These are phyloP conservation scores for Platysternon megacephalum DNA, from an alignment of 2,113 vertebrate genomes.

Conservation along the genomic window DNA sequence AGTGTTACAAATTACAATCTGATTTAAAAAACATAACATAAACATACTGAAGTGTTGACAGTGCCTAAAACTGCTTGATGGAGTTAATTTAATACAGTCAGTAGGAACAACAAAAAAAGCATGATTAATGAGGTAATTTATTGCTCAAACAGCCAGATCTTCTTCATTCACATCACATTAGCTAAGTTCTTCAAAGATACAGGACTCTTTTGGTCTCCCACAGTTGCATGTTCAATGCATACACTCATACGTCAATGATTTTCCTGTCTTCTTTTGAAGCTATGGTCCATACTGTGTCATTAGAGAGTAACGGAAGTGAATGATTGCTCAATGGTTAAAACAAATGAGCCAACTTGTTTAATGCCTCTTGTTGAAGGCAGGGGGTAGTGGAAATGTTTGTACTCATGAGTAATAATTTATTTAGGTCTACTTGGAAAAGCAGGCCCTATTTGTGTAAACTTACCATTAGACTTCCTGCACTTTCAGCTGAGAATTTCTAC, in stretches of 20 bases:
- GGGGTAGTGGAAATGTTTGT: constrained; percentile 11
- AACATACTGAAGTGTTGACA: background rate
- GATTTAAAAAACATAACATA: background rate
- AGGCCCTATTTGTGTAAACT: constrained; percentile 64
- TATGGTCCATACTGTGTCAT: background rate
- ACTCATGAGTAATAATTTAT: constrained; percentile 45
- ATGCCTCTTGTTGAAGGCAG: background rate
- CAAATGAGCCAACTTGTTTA: background rate
- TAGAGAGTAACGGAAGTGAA: background rate
- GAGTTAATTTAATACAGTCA: background rate
- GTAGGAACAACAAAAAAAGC: background rate
- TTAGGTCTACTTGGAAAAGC: constrained; percentile 23
- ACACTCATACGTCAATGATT: background rate
- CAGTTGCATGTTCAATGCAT: background rate
- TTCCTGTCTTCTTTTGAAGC: background rate
- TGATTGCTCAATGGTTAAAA: background rate
- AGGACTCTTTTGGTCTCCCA: background rate
- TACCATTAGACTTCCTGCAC: constrained; percentile 30
- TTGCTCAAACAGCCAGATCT: fast-evolving
- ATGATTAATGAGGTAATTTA: background rate
- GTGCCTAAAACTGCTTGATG: background rate
- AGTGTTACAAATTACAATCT: background rate
- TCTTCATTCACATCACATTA: background rate
- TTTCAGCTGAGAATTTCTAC: constrained; percentile 43
- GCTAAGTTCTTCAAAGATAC: background rate